Base-by-base conservation (phyloP, 2,797 vertebrate species). In the Tolypeutes matacus region DNA sequence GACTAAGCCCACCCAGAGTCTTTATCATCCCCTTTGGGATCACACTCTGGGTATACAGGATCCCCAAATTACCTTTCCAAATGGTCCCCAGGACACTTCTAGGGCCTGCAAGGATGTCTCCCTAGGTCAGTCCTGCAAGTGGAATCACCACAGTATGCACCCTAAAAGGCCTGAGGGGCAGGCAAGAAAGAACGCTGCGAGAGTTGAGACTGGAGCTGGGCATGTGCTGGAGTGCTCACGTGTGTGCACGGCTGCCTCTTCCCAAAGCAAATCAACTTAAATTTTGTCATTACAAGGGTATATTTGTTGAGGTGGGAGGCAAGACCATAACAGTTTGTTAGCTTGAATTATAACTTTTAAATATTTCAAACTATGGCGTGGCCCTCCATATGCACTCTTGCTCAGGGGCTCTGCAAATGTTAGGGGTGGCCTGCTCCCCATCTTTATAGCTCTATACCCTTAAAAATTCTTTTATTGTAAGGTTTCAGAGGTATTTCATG, bases 291-390 rank as follows among this genome's bases (percentile, higher is more conserved):
- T 85, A 14, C 5, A 20, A 69, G 39, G 23, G n/a, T 56, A 7
- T 77, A 72, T 64, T 56, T 89, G 56, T 73, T 86, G 49, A 53
- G 15, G 49, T 15, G 25, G 64, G 39, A 93, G 14, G 60, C 77
- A 62, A 88, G 42, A 53, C 72, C 76, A 11, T 36, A 87, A 51
- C 12, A 46, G 18, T 42, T 65, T 93, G n/a, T 42, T 95, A 70
- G 64, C 88, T 96, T 92, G 51, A 83, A 36, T 83, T 89, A 49
- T 60, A 73, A 78, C n/a, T 62, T 88, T 78, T 46, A 91, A 83
- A 31, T 75, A 51, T 36, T 65, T 27, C 31, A 60, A 73, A 29
- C 72, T 21, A 72, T 3, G 7, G 7, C 34, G 6, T 56, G 11
- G 51, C 15, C 51, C 69, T 60, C n/a, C 56, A 25, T 13, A 46